Conservation (phyloP, 2,888 invertebrate species). For the Cremastinae sp. region DNA sequence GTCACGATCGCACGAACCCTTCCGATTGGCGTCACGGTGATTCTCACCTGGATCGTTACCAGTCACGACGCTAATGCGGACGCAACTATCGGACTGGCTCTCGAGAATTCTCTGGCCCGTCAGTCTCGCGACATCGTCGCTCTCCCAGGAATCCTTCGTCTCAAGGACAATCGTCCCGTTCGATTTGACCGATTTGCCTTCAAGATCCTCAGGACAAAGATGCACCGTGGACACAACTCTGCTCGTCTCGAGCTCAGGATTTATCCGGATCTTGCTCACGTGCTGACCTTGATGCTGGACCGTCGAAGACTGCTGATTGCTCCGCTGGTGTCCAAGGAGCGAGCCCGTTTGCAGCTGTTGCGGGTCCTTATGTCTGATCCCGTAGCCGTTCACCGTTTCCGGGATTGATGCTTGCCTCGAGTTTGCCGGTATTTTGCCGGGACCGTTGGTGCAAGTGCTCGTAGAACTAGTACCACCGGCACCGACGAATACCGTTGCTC, state of each 20-base stretch:
- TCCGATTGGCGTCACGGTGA: slow-evolving; percentile 44
- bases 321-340: slow-evolving; percentile 58
- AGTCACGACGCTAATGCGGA: slow-evolving; percentile 83
- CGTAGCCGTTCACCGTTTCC: slow-evolving; percentile 72
- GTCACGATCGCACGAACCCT: slow-evolving; percentile 21
- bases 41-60: slow-evolving; percentile 73
- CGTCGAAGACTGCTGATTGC: slow-evolving; percentile 55
- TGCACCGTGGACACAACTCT: slow-evolving; percentile 73
- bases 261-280: slow-evolving; percentile 87
- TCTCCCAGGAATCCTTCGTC: neutral
- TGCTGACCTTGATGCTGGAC: slow-evolving; percentile 77
- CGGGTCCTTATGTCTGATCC: slow-evolving; percentile 59
- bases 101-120: slow-evolving; percentile 69
- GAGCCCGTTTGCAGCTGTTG: slow-evolving; percentile 51
- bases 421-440: slow-evolving; percentile 73
- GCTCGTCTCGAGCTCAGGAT: slow-evolving; percentile 83
- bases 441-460: slow-evolving; percentile 57
- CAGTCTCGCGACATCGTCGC: slow-evolving; percentile 67
- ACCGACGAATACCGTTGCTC: slow-evolving; percentile 81
- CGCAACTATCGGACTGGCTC: slow-evolving; percentile 80
- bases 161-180: too few species aligned
- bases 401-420: slow-evolving; percentile 74
- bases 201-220: slow-evolving; percentile 67
- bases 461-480: slow-evolving; percentile 68
- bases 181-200: slow-evolving; percentile 42